These are phyloP conservation scores for Himalopsyche tibetana DNA, from an alignment of 2,888 invertebrate species.

Conservation along the genomic window DNA sequence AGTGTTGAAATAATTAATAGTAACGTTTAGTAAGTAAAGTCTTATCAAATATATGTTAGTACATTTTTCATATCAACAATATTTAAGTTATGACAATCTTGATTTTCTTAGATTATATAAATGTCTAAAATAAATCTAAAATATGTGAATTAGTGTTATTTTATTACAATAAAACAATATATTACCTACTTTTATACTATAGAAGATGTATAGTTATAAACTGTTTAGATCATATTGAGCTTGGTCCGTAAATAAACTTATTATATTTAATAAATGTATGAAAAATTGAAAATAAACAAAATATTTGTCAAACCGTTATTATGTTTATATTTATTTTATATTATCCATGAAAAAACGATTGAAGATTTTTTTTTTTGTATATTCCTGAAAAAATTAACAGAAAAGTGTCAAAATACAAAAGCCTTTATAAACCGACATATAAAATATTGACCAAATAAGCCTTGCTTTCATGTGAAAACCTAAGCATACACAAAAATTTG, in stretches of 20 bases:
- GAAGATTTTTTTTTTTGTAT: no score
- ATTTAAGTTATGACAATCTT: background rate
- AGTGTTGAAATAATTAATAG: no score
- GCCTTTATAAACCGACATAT: no score
- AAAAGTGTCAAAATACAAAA: no score
- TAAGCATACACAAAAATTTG: no score
- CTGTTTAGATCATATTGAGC: conserved; percentile 20
- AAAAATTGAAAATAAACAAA: background rate
- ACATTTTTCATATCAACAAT: background rate
- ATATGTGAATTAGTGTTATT: conserved; percentile 24
- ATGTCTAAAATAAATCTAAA: conserved; percentile 10
- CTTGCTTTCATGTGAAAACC: no score
- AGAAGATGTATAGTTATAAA: background rate
- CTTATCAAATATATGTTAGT: background rate
- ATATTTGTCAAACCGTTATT: conserved; percentile 1
- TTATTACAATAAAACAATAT: background rate
- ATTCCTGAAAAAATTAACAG: no score
- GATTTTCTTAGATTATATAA: background rate
- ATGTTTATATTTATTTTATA: no score
- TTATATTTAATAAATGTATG: background rate
- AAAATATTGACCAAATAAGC: no score
- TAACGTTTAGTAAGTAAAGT: no score
- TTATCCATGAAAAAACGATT: no score
- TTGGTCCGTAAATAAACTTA: background rate
- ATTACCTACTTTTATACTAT: conserved; percentile 27